phyloP scores from a whole-genome alignment of 2,888 invertebrate species.

The Leucophenga montana region DNA sequence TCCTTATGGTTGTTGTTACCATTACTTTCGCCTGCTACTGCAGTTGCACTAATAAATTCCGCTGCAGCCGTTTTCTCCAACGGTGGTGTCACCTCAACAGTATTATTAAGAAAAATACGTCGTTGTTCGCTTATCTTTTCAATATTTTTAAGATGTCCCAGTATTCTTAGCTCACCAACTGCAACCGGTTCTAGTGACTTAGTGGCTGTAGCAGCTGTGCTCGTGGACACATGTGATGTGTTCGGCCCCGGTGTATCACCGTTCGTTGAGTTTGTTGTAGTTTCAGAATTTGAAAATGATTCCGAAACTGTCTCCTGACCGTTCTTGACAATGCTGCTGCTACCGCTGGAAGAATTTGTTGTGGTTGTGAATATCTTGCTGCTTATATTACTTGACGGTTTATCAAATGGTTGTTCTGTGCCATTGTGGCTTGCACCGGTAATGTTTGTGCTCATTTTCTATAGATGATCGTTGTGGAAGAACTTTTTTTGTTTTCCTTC shows the following conservation, averaged over 20 bases:
- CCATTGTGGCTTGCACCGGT: neutral
- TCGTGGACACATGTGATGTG: slow-evolving; percentile 19
- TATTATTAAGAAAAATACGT: slow-evolving; percentile 57
- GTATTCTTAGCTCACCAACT: slow-evolving; percentile 53
- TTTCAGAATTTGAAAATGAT: slow-evolving; percentile 21
- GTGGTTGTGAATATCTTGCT: neutral
- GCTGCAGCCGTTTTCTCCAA: slow-evolving; percentile 20
- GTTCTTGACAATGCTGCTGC: slow-evolving; percentile 15
- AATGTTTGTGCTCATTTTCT: neutral
- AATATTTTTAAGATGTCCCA: slow-evolving; percentile 59
- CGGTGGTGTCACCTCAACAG: slow-evolving; percentile 46
- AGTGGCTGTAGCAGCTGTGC: neutral
- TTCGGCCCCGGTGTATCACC: neutral
- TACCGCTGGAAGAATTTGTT: neutral
- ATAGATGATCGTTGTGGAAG: slow-evolving; percentile 32
- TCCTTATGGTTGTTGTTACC: neutral
- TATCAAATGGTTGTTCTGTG: neutral
- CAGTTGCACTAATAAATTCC: slow-evolving; percentile 20
- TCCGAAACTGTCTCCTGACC: neutral
- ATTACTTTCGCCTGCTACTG: neutral
- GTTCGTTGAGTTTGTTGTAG: slow-evolving; percentile 7
- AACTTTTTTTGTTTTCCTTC: slow-evolving; percentile 44
- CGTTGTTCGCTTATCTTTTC: slow-evolving; percentile 66
- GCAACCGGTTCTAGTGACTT: slow-evolving; percentile 14
- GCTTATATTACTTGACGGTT: neutral